Conservation (phyloP, 2,888 invertebrate genomes). For the Chesias legatella region DNA sequence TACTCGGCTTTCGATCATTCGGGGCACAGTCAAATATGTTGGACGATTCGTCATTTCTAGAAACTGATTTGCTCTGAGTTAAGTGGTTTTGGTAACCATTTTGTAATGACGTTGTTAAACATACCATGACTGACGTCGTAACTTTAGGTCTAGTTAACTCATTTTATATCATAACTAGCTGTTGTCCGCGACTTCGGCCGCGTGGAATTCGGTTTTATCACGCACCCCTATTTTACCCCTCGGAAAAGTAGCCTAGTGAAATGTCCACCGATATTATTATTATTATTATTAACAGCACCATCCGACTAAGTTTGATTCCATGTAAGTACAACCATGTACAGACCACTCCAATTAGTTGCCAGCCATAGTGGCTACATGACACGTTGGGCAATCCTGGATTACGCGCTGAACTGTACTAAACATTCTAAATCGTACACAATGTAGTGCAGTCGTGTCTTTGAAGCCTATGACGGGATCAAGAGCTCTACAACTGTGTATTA, state of each 20-base stretch:
- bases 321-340: constrained; percentile 42
- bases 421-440: constrained; percentile 59
- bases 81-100: neutral
- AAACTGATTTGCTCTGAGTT: neutral
- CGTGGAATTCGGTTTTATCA: no score
- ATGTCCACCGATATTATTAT: no score
- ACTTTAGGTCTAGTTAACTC: no score
- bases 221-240: no score
- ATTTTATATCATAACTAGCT: no score
- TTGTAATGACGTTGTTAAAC: neutral
- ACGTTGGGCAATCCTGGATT: constrained; percentile 65
- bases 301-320: constrained; percentile 39
- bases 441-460: constrained; percentile 69
- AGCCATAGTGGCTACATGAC: constrained; percentile 61
- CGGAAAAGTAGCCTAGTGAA: no score
- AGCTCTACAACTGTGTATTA: constrained; percentile 30
- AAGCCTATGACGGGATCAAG: constrained; percentile 74
- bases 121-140: no score
- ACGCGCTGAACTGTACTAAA: constrained; percentile 59
- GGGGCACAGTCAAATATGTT: constrained; percentile 40
- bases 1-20: constrained; percentile 55
- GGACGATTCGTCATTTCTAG: constrained; percentile 9
- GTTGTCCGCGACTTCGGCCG: no score
- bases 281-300: constrained; percentile 12
- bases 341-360: constrained; percentile 62